Evolutionary conservation across 2,797 vertebrate genomes (phyloP), one percentile per base, ranked within the genome.

Genomic region (Erpetoichthys calabaricus): DNA sequence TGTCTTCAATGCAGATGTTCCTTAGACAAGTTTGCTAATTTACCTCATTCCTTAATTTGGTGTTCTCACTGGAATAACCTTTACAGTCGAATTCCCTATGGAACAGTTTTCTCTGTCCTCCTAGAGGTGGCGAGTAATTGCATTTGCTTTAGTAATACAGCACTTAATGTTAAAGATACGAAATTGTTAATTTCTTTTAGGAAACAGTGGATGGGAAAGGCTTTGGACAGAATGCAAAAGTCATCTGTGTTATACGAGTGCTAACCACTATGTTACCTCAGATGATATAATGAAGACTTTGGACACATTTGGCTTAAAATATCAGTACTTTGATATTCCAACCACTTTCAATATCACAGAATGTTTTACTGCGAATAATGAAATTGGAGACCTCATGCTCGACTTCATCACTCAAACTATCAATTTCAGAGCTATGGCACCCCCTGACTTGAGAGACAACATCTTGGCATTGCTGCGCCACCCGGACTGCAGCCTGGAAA

Each of bases 271-370:
- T 1, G 7, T 92, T 65, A 89, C 89, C 10, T 83, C 85, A 0
- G 74, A 51, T 47, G 75, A 90, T 56, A 68, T 97, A 58, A 73
- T 67, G 59, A 70, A 63, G 64, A 65, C 83, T 43, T 76, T 98
- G 64, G 85, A 89, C 45, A 64, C 77, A 10, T 60, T 80, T 4
- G 78, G 76, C 2, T 64, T 91, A 66, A 79, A 74, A 8, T 91
- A 90, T 65, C 71, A 81, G 58, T 70, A 65, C 58, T 75, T 84
- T 0, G 81, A 86, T 58, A 75, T 95, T 56, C 75, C 73, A 3
- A 94, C 92, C 43, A 70, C 84, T 42, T 71, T 97, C 83, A 92
- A 97, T 51, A 93, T 98, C 74, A 91, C 86, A 0, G 89, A 92
- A 70, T 97, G 92, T 68, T 97, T 98, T 71, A 70, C 60, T 3